Evolutionary conservation across 2,888 invertebrate genomes (phyloP), one percentile per base, ranked within the genome.

Genomic region (Lasioglossum malachurum): DNA sequence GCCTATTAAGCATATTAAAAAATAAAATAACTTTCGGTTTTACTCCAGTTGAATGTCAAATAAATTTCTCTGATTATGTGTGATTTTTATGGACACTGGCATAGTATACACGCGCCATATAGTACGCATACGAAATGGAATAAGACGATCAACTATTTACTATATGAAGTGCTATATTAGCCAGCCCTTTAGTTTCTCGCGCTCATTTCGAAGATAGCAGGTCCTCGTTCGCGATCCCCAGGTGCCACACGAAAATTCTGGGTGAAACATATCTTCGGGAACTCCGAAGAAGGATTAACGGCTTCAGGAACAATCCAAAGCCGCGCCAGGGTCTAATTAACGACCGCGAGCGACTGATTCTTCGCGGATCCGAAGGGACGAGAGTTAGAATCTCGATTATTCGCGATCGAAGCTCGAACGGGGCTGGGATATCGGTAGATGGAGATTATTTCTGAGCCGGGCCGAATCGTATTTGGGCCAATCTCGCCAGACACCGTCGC

Each of bases 251-350:
- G 19, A 31, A 27, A 73, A 74, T 41, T 67, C 67, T 12, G 69
- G 41, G 53, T 35, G 73, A 69, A 53, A 41, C 23, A 41, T 44
- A 67, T 64, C 64, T 31, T 31, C 31, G 31, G 7, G 27, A 74
- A 80, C 53, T 69, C 35, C 53, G 23, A n/a, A 44, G 31, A 31
- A 73, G 72, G 41, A 72, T 78, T 72, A 60, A 78, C 57, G 57
- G 27, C n/a, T 7, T 46, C 23, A 23, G 38, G 41, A 49, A 60
- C 79, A 49, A 82, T 69, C 67, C 67, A 53, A 79, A 79, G 44
- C 78, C 46, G 80, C 44, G 60, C 19, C 69, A 23, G 23, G 69
- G 72, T 60, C 81, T 81, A 82, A 83, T 83, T 81, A 82, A 38
- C 76, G 81, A 49, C 27, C 71, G 60, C 57, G 14, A n/a, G 16